Evolutionary conservation across 2,113 vertebrate species (phyloP).

Genomic region (Calonectris borealis): DNA sequence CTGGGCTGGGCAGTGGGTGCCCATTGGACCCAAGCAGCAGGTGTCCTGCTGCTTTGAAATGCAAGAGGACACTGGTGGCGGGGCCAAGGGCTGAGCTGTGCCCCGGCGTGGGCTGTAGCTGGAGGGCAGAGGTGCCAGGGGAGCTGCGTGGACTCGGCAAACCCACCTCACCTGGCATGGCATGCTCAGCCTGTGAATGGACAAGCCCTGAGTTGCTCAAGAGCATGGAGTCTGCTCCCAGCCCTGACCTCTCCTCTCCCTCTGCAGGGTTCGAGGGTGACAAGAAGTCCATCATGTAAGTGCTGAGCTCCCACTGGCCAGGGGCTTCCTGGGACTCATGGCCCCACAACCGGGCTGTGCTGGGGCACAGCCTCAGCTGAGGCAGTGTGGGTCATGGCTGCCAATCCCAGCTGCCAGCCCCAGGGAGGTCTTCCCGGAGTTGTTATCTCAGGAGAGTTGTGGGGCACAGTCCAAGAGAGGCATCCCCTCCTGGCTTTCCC

Average conservation of each 20-base stretch:
- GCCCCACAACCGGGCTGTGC: neutral
- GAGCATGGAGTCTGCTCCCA: neutral
- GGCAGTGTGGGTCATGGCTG: neutral
- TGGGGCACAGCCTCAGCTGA: neutral
- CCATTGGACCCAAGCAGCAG: neutral
- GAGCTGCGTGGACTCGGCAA: neutral
- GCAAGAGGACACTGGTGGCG: neutral
- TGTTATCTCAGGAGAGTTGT: neutral
- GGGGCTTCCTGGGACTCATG: neutral
- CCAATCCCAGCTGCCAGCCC: neutral
- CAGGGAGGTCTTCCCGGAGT: neutral
- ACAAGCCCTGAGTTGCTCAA: neutral
- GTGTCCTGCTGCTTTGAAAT: neutral
- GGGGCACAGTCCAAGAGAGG: neutral
- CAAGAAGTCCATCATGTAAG: slow-evolving; percentile 71
- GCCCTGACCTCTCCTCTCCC: slow-evolving; percentile 28
- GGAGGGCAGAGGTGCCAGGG: neutral
- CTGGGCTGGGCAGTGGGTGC: neutral
- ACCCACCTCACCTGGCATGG: neutral
- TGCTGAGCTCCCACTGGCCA: neutral
- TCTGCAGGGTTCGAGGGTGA: slow-evolving; percentile 65
- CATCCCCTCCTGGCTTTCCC: neutral
- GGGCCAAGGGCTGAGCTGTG: neutral
- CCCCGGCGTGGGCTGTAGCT: neutral
- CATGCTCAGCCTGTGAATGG: neutral